Percentiles rank a stretch among this genome's conserved stretches.
Evolutionary conservation across 92 coral and sea anemone species (phyloP).

Genomic region (Palythoa grandis): DNA sequence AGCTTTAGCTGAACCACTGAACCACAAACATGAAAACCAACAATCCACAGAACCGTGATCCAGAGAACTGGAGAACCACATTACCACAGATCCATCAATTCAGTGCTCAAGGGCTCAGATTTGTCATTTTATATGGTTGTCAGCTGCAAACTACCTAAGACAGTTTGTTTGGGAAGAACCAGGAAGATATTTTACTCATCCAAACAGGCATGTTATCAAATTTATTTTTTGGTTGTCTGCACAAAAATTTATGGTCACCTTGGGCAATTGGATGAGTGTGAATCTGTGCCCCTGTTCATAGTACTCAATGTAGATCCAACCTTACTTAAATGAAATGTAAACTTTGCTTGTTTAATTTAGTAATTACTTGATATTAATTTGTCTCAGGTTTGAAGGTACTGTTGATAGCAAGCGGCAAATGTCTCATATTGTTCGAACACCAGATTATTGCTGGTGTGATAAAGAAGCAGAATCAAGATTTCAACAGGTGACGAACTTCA

Average conservation of each 20-base stretch:
- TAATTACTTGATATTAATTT: not conserved
- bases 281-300: not conserved
- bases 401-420: slow-evolving; percentile 66
- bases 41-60: not conserved
- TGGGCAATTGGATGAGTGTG: too few relatives aligned
- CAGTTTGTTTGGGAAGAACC: too few relatives aligned
- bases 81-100: not conserved
- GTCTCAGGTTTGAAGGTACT: slow-evolving; percentile 3
- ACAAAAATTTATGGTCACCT: too few relatives aligned
- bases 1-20: too few relatives aligned
- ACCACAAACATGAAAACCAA: not conserved
- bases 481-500: slow-evolving; percentile 54
- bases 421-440: slow-evolving; percentile 87
- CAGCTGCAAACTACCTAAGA: too few relatives aligned
- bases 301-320: not conserved
- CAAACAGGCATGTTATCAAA: too few relatives aligned
- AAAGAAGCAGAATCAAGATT: slow-evolving; percentile 64
- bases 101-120: not conserved
- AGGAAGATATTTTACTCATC: too few relatives aligned
- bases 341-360: too few relatives aligned
- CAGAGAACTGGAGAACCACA: not conserved
- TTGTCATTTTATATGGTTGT: too few relatives aligned
- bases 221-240: too few relatives aligned
- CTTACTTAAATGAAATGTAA: too few relatives aligned
- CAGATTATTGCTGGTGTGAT: slow-evolving; percentile 97